Evolutionary conservation across 2,888 invertebrate genomes (phyloP).

Genomic region (Synergus umbraculus): DNA sequence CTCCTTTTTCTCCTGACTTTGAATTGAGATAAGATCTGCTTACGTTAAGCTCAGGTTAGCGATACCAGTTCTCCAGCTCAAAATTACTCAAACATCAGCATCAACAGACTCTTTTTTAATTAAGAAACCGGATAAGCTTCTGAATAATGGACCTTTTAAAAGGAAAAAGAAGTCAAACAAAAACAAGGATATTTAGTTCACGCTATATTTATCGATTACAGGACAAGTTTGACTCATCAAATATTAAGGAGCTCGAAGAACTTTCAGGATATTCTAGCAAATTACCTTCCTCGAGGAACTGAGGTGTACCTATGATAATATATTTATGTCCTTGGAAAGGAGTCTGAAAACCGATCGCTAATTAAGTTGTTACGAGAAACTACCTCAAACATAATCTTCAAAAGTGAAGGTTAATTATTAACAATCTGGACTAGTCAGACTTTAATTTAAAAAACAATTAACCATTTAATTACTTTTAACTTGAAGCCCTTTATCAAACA

Average conservation of each 20-base stretch:
- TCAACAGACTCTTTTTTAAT: too few relatives aligned
- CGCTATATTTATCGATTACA: not conserved
- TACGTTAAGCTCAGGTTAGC: not conserved
- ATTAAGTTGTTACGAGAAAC: not conserved
- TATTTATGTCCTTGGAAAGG: not conserved
- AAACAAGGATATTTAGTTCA: not conserved
- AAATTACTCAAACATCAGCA: not conserved
- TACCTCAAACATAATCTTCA: not conserved
- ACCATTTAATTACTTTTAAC: not conserved
- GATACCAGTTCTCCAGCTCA: not conserved
- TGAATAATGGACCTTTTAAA: too few relatives aligned
- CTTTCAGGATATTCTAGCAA: slow-evolving; percentile 5
- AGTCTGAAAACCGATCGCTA: not conserved
- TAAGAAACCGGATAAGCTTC: too few relatives aligned
- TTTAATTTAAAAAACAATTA: not conserved
- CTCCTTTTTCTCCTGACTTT: not conserved
- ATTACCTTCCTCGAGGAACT: not conserved
- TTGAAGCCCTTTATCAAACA: not conserved
- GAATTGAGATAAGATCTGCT: slow-evolving; percentile 1
- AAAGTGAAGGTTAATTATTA: not conserved
- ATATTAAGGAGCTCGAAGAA: slow-evolving; percentile 12
- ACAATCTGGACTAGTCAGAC: not conserved
- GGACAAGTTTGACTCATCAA: slow-evolving; percentile 5
- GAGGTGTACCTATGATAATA: not conserved
- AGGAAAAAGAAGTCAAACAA: not conserved